phyloP scores from a whole-genome alignment of 2,888 invertebrate species.

The Epistrophe eligans region DNA sequence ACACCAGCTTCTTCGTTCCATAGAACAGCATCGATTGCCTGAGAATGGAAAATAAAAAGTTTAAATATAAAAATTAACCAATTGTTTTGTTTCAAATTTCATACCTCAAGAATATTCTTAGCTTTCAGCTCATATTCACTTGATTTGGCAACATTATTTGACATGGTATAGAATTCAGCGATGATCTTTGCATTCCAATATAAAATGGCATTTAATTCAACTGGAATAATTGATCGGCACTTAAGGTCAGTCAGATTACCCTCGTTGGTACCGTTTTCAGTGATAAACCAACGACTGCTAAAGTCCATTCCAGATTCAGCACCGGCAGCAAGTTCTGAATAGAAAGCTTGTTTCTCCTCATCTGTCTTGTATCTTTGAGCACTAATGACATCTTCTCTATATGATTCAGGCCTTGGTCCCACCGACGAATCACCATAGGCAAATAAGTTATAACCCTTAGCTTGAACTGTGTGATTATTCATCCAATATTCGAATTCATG shows the following conservation, averaged over 20 bases:
- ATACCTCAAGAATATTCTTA: constrained; percentile 86
- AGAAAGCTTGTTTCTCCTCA: constrained; percentile 87
- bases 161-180: constrained; percentile 87
- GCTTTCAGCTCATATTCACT: constrained; percentile 87
- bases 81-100: constrained; percentile 12
- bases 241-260: constrained; percentile 90
- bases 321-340: constrained; percentile 93
- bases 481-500: constrained; percentile 94
- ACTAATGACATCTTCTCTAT: constrained; percentile 89
- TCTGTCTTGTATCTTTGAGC: constrained; percentile 85
- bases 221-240: constrained; percentile 93
- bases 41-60: constrained; percentile 73
- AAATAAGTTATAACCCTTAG: constrained; percentile 89
- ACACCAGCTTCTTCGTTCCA: constrained; percentile 94
- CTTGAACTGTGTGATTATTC: constrained; percentile 88
- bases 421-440: constrained; percentile 90
- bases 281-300: constrained; percentile 94
- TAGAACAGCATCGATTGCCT: constrained; percentile 86
- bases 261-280: constrained; percentile 87
- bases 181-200: constrained; percentile 93
- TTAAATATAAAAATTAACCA: neutral
- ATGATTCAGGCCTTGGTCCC: constrained; percentile 96
- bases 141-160: constrained; percentile 87
- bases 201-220: constrained; percentile 95
- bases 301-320: constrained; percentile 99